A percentile compares a stretch with the other conserved stretches of the same genome.
Evolutionary conservation across 1,140 invertebrate species (phyloP).

Genomic region (Monomorium pharaonis): DNA sequence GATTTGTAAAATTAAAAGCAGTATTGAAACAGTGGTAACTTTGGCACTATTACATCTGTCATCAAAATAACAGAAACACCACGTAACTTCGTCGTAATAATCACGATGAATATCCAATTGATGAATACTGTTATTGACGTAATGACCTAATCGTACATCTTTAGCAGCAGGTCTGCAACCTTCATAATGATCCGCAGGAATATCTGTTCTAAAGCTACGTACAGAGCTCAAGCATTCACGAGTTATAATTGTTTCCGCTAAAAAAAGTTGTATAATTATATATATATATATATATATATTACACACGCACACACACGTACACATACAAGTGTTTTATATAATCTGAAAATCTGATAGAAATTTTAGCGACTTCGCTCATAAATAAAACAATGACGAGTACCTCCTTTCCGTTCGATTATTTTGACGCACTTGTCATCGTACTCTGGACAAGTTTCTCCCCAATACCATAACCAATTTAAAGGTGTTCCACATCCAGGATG

Average conservation of each 20-base stretch:
- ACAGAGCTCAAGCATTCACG: slow-evolving; percentile 94
- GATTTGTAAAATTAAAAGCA: slow-evolving; percentile 60
- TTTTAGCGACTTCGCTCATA: neutral
- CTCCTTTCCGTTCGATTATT: slow-evolving; percentile 94
- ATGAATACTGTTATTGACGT: slow-evolving; percentile 94
- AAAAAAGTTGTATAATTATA: slow-evolving; percentile 64
- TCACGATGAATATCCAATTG: slow-evolving; percentile 94
- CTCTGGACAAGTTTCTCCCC: slow-evolving; percentile 92
- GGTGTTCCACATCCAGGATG: slow-evolving; percentile 94
- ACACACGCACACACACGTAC: too few relatives aligned
- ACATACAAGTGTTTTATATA: too few relatives aligned
- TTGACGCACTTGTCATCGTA: slow-evolving; percentile 96
- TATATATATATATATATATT: too few relatives aligned
- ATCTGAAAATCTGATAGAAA: neutral
- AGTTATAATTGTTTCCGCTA: slow-evolving; percentile 92
- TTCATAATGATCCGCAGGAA: slow-evolving; percentile 96
- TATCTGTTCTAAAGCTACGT: slow-evolving; percentile 91
- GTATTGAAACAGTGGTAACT: slow-evolving; percentile 66
- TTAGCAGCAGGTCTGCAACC: slow-evolving; percentile 93
- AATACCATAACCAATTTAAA: slow-evolving; percentile 94
- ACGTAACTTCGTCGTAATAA: slow-evolving; percentile 93
- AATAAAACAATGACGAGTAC: slow-evolving; percentile 81
- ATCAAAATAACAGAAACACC: slow-evolving; percentile 96
- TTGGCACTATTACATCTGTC: slow-evolving; percentile 91
- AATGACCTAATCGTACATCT: slow-evolving; percentile 92